A percentile compares a stretch with the other conserved stretches of the same genome.
Evolutionary conservation across 2,113 vertebrate genomes (phyloP).

Genomic region (Larimichthys crocea): DNA sequence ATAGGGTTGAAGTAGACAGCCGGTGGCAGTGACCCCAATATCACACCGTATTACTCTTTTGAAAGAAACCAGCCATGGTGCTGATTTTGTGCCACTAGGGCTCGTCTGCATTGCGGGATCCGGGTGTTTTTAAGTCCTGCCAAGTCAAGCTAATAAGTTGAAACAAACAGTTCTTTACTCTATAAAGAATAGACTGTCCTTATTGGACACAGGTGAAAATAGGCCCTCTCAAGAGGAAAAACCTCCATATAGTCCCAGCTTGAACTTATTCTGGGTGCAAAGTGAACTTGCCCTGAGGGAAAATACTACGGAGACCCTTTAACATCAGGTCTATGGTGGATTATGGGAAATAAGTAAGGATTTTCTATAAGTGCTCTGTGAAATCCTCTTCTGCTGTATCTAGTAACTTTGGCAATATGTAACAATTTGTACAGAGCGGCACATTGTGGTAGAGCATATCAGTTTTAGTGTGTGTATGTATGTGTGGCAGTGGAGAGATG

Average conservation of each 20-base stretch:
- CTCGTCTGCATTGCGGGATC: slow-evolving; percentile 38
- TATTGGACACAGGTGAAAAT: slow-evolving; percentile 45
- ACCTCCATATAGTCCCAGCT: slow-evolving; percentile 3
- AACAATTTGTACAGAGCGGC: slow-evolving; percentile 61
- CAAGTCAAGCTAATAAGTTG: slow-evolving; percentile 67
- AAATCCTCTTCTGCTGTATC: slow-evolving; percentile 65
- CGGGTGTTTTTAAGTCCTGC: slow-evolving; percentile 51
- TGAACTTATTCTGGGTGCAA: slow-evolving; percentile 48
- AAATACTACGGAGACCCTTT: slow-evolving; percentile 40
- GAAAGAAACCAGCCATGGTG: slow-evolving; percentile 67
- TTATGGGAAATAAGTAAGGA: slow-evolving; percentile 66
- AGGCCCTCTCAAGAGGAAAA: slow-evolving; percentile 22
- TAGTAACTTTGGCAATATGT: slow-evolving; percentile 63
- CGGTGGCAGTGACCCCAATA: slow-evolving; percentile 76
- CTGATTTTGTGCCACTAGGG: slow-evolving; percentile 61
- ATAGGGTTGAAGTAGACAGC: slow-evolving; percentile 61
- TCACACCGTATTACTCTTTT: slow-evolving; percentile 74
- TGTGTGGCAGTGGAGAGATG: slow-evolving; percentile 9
- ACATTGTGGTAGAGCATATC: slow-evolving; percentile 27
- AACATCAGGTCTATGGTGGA: slow-evolving; percentile 52
- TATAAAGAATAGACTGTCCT: slow-evolving; percentile 22
- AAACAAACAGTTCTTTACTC: slow-evolving; percentile 52
- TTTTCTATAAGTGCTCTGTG: slow-evolving; percentile 65
- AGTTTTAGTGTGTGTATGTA: slow-evolving; percentile 27
- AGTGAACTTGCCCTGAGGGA: slow-evolving; percentile 44